Evolutionary conservation across 2,888 invertebrate genomes (phyloP).

Genomic region (Euclidia mi): DNA sequence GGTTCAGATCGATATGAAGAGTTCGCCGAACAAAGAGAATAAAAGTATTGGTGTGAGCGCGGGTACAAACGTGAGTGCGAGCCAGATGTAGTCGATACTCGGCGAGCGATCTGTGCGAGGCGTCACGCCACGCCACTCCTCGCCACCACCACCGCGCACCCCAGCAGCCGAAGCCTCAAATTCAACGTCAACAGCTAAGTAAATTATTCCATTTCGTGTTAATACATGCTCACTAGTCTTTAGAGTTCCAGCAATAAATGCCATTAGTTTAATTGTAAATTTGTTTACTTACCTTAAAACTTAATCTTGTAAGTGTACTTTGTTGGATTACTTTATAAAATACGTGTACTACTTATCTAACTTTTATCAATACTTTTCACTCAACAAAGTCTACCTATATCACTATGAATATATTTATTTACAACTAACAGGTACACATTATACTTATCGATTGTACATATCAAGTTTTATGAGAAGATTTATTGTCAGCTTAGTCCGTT

Average conservation of each 20-base stretch:
- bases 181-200: slow-evolving; percentile 86
- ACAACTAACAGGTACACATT: slow-evolving; percentile 28
- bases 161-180: slow-evolving; percentile 92
- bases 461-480: slow-evolving; percentile 64
- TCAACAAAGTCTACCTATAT: slow-evolving; percentile 62
- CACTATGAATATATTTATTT: slow-evolving; percentile 39
- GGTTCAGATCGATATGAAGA: slow-evolving; percentile 74
- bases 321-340: slow-evolving; percentile 36
- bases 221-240: slow-evolving; percentile 79
- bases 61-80: slow-evolving; percentile 45
- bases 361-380: slow-evolving; percentile 53
- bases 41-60: slow-evolving; percentile 62
- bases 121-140: slow-evolving; percentile 89
- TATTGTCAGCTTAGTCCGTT: slow-evolving; percentile 55
- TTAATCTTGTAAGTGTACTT: slow-evolving; percentile 51
- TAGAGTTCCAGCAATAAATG: slow-evolving; percentile 64
- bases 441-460: slow-evolving; percentile 69
- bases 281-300: slow-evolving; percentile 45
- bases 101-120: slow-evolving; percentile 92
- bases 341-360: slow-evolving; percentile 31
- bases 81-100: slow-evolving; percentile 91
- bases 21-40: slow-evolving; percentile 74
- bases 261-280: slow-evolving; percentile 61
- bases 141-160: slow-evolving; percentile 88
- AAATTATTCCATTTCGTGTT: slow-evolving; percentile 72